Base-by-base conservation (phyloP, 2,888 invertebrate species). In the Drosophila paranaensis region DNA sequence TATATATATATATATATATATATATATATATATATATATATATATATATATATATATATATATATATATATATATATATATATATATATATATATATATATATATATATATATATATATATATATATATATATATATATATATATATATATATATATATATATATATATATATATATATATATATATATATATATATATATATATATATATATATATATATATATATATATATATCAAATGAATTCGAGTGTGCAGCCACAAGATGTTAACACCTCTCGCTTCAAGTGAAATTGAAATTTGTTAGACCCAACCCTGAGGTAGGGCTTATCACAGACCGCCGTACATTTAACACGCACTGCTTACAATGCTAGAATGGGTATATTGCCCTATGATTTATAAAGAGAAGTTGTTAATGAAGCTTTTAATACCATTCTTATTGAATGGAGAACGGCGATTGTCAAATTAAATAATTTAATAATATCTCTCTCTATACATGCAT, bases 191-290 rank as follows among this genome's bases (percentile, higher is more conserved):
- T 27, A 30, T 30, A 30, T 14, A 25, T 45, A 27, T 8, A 8
- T 27, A 46, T n/a, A 10, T 30, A 48, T 48, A 48, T 10, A 48
- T 5, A 48, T 14, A 13, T 10, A 53, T 35, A 50, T 0, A 11
- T n/a, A n/a, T n/a, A n/a, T n/a, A n/a, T n/a, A n/a, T n/a, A n/a
- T n/a, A n/a, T n/a, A n/a, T n/a, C n/a, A 56, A 37, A 56, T 43
- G 67, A 48, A 46, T 20, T 63, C 65, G 25, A 65, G 37, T 30
- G 55, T 64, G 37, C 42, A 30, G 25, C 14, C 37, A 11, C 35
- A 25, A 50, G 30, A 56, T 3, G 20, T 43, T 13, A 40, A 25
- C 50, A 45, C 43, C 48, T 48, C 20, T 30, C 16, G 35, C n/a
- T n/a, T 16, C 33, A 20, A 43, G 37, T 33, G 56, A 67, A 57